Conservation (phyloP, 2,113 vertebrate species). For the Syngnathus typhle region DNA sequence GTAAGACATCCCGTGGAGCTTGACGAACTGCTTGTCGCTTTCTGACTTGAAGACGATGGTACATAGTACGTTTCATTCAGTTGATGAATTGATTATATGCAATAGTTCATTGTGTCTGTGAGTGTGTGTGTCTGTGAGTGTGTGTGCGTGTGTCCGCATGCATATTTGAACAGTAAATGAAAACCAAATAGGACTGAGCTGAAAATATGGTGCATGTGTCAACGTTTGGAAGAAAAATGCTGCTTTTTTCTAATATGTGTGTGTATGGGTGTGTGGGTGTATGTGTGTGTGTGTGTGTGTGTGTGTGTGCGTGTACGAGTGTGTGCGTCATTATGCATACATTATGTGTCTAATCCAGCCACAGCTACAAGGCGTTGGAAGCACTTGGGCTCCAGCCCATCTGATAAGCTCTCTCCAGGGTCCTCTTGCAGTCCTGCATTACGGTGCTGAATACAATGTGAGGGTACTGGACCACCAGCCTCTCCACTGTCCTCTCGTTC, state of each 20-base stretch:
- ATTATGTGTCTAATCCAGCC: slow-evolving; percentile 17
- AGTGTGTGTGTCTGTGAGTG: slow-evolving; percentile 18
- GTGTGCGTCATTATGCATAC: slow-evolving; percentile 14
- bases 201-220: slow-evolving; percentile 27
- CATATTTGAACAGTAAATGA: slow-evolving; percentile 40
- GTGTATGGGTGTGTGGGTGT: no score
- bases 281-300: slow-evolving; percentile 16
- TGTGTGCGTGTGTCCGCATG: slow-evolving; percentile 37
- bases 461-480: slow-evolving; percentile 92
- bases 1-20: not conserved
- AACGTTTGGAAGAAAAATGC: slow-evolving; percentile 25
- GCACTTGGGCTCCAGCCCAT: slow-evolving; percentile 98
- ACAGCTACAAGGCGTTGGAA: slow-evolving; percentile 81
- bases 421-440: slow-evolving; percentile 98
- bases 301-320: slow-evolving; percentile 20
- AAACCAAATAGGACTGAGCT: slow-evolving; percentile 40
- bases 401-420: slow-evolving; percentile 95
- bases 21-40: slow-evolving; percentile 11
- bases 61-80: not conserved
- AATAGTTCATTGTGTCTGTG: not conserved
- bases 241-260: slow-evolving; percentile 19
- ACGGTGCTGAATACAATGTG: slow-evolving; percentile 98
- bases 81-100: not conserved
- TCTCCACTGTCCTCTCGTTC: slow-evolving; percentile 92
- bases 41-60: slow-evolving; percentile 1